Evolutionary conservation across 2,797 vertebrate species (phyloP).

Genomic region (Calcarius lapponicus): DNA sequence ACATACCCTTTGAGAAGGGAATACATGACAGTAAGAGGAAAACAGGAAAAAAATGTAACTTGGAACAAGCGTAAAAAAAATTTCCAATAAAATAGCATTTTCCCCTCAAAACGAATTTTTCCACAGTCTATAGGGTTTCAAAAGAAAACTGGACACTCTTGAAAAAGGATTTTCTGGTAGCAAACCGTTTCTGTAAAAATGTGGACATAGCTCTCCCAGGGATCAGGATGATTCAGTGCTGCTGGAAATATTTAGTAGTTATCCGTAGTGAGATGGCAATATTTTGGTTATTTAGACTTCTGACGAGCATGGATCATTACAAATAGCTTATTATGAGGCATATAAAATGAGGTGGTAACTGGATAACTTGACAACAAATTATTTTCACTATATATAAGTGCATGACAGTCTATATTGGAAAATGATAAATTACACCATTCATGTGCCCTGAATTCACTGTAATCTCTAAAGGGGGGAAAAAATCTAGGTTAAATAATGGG

Average conservation of each 20-base stretch:
- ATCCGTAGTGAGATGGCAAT: constrained; percentile 29
- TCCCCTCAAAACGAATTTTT: background rate
- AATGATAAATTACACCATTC: constrained; percentile 43
- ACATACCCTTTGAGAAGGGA: background rate
- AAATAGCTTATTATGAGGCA: constrained; percentile 24
- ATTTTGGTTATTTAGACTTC: constrained; percentile 52
- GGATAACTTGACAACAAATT: constrained; percentile 59
- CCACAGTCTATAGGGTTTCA: background rate
- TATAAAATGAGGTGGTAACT: constrained; percentile 50
- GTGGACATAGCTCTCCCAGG: background rate
- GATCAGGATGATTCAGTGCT: constrained; percentile 26
- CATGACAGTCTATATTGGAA: constrained; percentile 38
- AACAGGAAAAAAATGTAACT: background rate
- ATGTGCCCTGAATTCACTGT: constrained; percentile 14
- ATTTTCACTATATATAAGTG: constrained; percentile 22
- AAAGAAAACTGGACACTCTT: background rate
- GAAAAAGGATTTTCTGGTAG: constrained; percentile 39
- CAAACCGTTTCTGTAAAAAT: background rate
- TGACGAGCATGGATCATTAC: constrained; percentile 26
- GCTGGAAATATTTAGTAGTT: constrained; percentile 43
- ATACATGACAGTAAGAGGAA: background rate
- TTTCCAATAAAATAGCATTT: background rate
- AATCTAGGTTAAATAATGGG: constrained; percentile 53
- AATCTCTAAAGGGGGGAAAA: background rate
- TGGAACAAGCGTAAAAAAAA: background rate